phyloP scores from a whole-genome alignment of 2,797 vertebrate genomes.

The Sebastes umbrosus region DNA sequence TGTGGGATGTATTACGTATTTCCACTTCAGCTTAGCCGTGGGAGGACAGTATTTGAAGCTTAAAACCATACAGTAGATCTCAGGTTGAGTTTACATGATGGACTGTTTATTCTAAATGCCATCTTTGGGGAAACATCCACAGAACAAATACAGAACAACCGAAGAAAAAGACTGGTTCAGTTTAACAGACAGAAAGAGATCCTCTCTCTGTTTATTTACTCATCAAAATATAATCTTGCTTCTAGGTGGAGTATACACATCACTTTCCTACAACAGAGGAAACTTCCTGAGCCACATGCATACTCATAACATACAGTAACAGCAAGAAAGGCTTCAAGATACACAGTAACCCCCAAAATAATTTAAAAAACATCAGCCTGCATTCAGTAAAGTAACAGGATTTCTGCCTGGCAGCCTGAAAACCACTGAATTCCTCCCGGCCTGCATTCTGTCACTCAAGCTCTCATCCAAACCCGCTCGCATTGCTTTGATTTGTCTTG shows the following conservation, averaged over 20 bases:
- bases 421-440: constrained; percentile 63
- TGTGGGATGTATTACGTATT: constrained; percentile 38
- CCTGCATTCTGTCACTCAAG: constrained; percentile 50
- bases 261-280: constrained; percentile 18
- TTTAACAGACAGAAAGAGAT: not conserved
- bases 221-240: constrained; percentile 20
- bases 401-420: constrained; percentile 29
- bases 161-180: constrained; percentile 8
- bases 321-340: not conserved
- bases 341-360: not conserved
- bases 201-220: constrained; percentile 28
- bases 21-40: constrained; percentile 28
- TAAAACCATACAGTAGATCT: constrained; percentile 21
- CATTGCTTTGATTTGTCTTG: constrained; percentile 32
- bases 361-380: constrained; percentile 17
- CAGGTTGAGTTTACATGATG: constrained; percentile 35
- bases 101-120: constrained; percentile 43
- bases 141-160: constrained; percentile 11
- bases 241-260: constrained; percentile 13
- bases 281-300: not conserved
- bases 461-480: constrained; percentile 36
- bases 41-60: constrained; percentile 20
- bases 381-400: constrained; percentile 27
- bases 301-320: constrained; percentile 2
- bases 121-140: constrained; percentile 40